Base-by-base conservation (phyloP, 2,797 vertebrate genomes). In the Aplochiton taeniatus region DNA sequence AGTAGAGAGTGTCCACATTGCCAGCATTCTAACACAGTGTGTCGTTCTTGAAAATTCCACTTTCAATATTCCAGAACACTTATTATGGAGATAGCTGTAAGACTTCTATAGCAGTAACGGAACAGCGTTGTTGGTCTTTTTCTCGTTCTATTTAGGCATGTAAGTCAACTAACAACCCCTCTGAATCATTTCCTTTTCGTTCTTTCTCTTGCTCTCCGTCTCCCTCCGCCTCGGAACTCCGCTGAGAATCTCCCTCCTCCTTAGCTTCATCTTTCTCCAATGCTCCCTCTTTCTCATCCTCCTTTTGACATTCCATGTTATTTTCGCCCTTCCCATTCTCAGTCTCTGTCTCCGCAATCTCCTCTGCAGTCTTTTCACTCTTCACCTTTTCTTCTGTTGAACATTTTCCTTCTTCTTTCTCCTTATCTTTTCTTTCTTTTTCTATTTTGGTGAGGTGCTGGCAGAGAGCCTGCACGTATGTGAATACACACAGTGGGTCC, bases 401-500 rank as follows among this genome's bases (percentile, higher is more conserved):
- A 46, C 58, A 11, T n/a, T 81, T 79, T 0, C 68, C 75, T 31
- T 82, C 75, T 12, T 57, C 49, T 9, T 81, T 73, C 41, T 94
- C 90, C 75, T 93, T 93, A 77, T 96, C 95, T 61, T 84, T 95
- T 77, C 94, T 93, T 82, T 94, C 78, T 81, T 94, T 93, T 86
- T 99, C 97, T 11, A 97, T 95, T 84, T 97, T 96, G 84, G 95
- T 93, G 81, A 98, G 94, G 86, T 94, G 94, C 80, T 98, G 98
- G 88, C 95, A 98, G 67, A 99, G 94, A 65, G 96, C 94, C 88
- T 98, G 96, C 57, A 99, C 96, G 0, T 99, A 99, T 47, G 97
- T 99, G 91, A 98, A 98, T 73, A 99, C 96, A 11, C 98, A 98
- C 88, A 97, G 96, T 65, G 97, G 87, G 68, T 99, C 97, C 0